A percentile compares a stretch with the other conserved stretches of the same genome.
phyloP scores from a whole-genome alignment of 1,140 invertebrate genomes.

The Lordiphosa collinella region DNA sequence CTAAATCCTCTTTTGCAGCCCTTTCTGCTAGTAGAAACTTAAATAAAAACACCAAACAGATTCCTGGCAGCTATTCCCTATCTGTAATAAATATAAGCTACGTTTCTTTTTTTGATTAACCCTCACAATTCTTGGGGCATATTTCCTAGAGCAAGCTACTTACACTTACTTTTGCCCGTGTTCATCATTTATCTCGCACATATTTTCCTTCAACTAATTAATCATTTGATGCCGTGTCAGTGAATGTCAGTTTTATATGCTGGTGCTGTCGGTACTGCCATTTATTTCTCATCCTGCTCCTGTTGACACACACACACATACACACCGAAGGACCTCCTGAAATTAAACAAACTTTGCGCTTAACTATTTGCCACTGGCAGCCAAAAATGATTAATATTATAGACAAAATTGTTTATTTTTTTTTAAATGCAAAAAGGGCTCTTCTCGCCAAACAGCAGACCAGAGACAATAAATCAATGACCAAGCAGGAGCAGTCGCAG shows the following conservation, averaged over 20 bases:
- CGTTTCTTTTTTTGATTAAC: no score
- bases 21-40: no score
- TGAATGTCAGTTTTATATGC: conserved; percentile 76
- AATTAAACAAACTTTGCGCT: conserved; percentile 66
- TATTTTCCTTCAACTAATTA: conserved; percentile 42
- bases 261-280: conserved; percentile 69
- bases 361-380: conserved; percentile 52
- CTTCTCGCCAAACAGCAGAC: neutral
- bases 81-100: no score
- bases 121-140: no score
- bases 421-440: conserved; percentile 21
- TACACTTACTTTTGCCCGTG: no score
- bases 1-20: no score
- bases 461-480: conserved; percentile 69
- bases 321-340: conserved; percentile 27
- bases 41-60: no score
- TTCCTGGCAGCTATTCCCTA: no score
- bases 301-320: conserved; percentile 35
- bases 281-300: conserved; percentile 43
- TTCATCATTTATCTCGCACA: conserved; percentile 3
- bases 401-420: conserved; percentile 13
- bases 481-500: conserved; percentile 3
- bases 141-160: no score
- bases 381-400: conserved; percentile 60
- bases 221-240: conserved; percentile 60